Conservation (phyloP, 2,888 invertebrate genomes). For the Spatulosminthurus flaviceps region DNA sequence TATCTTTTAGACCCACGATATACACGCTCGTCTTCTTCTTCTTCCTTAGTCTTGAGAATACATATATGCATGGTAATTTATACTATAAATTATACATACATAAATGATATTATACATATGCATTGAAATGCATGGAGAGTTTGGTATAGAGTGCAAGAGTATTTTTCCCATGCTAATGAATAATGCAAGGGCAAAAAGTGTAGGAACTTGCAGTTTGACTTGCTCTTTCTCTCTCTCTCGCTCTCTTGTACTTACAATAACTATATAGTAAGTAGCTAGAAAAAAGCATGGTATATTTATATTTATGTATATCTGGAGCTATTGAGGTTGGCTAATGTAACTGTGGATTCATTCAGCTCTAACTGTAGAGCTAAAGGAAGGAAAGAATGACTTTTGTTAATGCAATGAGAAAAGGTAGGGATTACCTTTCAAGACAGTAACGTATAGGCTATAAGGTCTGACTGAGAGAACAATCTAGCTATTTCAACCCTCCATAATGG, state of each 20-base stretch:
- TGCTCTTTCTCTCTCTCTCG: no score
- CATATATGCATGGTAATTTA: no score
- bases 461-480: neutral
- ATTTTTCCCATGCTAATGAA: neutral
- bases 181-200: neutral
- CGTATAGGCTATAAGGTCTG: slow-evolving; percentile 34
- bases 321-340: slow-evolving; percentile 10
- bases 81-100: no score
- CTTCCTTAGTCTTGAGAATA: no score
- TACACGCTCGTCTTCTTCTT: no score
- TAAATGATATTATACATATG: no score
- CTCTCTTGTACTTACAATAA: no score
- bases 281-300: no score
- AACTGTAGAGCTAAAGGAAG: neutral
- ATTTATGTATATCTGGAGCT: no score
- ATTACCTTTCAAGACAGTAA: slow-evolving; percentile 53
- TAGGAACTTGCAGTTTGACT: no score
- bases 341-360: neutral
- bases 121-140: no score
- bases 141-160: slow-evolving; percentile 3
- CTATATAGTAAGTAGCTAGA: no score
- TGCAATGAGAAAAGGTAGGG: slow-evolving; percentile 50
- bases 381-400: slow-evolving; percentile 44
- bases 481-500: slow-evolving; percentile 28
- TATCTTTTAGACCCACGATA: neutral